Evolutionary conservation across 1,140 invertebrate species (phyloP).

Genomic region (Phocides pigmalion): DNA sequence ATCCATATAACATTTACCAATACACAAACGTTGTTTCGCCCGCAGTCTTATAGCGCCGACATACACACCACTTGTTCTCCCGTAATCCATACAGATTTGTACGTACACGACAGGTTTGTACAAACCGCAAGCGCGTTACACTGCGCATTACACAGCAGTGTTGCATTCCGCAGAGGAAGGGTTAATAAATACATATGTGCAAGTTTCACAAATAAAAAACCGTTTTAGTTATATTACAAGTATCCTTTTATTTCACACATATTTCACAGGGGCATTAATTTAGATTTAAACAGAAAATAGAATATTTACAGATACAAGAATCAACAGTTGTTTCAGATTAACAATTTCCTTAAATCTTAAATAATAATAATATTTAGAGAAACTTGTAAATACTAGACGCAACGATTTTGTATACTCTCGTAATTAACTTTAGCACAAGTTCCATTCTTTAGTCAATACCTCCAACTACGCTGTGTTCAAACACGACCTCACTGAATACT

Average conservation of each 20-base stretch:
- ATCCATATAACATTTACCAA: too few species aligned
- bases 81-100: too few species aligned
- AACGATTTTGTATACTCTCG: conserved; percentile 34
- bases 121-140: too few species aligned
- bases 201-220: conserved; percentile 48
- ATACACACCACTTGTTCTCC: too few species aligned
- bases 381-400: conserved; percentile 41
- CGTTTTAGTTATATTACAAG: conserved; percentile 74
- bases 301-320: conserved; percentile 78
- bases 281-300: conserved; percentile 73
- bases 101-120: too few species aligned
- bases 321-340: conserved; percentile 73
- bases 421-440: conserved; percentile 28
- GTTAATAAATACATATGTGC: too few species aligned
- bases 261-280: conserved; percentile 75
- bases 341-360: conserved; percentile 65
- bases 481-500: conserved; percentile 23
- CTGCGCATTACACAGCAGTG: too few species aligned
- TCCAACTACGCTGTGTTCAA: neutral
- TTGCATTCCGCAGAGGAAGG: too few species aligned
- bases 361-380: conserved; percentile 49
- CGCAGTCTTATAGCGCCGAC: too few species aligned
- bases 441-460: conserved; percentile 8
- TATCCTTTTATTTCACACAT: conserved; percentile 78
- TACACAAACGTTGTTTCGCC: too few species aligned